Evolutionary conservation across 2,797 vertebrate species (phyloP).

Genomic region (Adelosebastes latens): DNA sequence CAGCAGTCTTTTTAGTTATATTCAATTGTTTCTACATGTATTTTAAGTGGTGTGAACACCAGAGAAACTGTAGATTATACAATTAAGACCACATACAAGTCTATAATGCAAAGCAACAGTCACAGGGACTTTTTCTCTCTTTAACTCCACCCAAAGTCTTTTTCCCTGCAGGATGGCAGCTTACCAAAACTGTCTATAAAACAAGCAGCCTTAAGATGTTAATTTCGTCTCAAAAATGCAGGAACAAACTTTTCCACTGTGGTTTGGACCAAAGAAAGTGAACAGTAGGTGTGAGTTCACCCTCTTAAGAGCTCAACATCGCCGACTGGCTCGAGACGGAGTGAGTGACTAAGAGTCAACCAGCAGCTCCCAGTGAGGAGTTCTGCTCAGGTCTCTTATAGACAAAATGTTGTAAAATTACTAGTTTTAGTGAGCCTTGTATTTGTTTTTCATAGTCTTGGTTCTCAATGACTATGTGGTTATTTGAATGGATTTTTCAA

Average conservation of each 20-base stretch:
- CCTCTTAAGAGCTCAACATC: background rate
- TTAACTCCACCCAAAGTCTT: background rate
- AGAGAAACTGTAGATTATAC: background rate
- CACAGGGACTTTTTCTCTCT: background rate
- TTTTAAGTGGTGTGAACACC: background rate
- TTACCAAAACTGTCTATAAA: background rate
- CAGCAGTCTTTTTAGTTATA: background rate
- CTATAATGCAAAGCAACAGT: background rate
- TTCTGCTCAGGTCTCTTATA: background rate
- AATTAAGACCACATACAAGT: background rate
- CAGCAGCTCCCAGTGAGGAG: background rate
- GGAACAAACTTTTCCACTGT: constrained; percentile 14
- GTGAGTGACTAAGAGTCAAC: background rate
- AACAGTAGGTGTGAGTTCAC: background rate
- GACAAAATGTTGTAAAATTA: background rate
- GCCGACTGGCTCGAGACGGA: background rate
- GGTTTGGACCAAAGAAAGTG: background rate
- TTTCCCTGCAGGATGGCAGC: background rate
- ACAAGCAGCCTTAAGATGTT: background rate
- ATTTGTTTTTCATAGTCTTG: background rate
- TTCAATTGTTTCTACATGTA: background rate
- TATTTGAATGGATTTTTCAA: background rate
- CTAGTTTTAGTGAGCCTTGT: background rate
- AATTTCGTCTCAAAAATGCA: background rate
- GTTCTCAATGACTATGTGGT: background rate